Conservation (phyloP, 2,797 vertebrate genomes). For the Propithecus perrieri region DNA sequence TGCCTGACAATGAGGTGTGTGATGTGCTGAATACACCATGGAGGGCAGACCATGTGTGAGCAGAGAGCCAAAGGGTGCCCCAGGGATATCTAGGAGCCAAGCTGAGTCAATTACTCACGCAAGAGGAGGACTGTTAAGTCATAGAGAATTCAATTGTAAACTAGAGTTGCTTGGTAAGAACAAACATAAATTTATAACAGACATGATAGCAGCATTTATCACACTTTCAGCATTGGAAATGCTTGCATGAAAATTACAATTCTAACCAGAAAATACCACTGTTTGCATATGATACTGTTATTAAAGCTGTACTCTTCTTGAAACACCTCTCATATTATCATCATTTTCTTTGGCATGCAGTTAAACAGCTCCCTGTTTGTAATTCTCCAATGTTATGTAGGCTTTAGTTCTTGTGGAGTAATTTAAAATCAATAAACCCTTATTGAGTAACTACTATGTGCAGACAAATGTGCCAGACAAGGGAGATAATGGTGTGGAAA, state of each 20-base stretch:
- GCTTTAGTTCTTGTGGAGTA: neutral
- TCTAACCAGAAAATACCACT: conserved; percentile 5
- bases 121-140: neutral
- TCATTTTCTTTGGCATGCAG: neutral
- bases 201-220: conserved; percentile 14
- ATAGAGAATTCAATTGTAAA: neutral
- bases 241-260: neutral
- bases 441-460: neutral
- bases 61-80: neutral
- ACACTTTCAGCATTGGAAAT: conserved; percentile 31
- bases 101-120: neutral
- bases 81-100: neutral
- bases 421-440: neutral
- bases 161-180: conserved; percentile 32
- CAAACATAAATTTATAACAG: conserved; percentile 25
- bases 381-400: neutral
- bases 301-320: neutral
- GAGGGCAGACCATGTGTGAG: neutral
- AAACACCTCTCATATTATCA: neutral
- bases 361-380: neutral
- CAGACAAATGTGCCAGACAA: neutral
- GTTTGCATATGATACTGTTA: neutral
- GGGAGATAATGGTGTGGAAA: neutral
- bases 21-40: neutral
- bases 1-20: conserved; percentile 18